Percentiles rank a stretch among this genome's conserved stretches.
phyloP scores from a whole-genome alignment of 1,140 invertebrate species.

The Ips typographus region DNA sequence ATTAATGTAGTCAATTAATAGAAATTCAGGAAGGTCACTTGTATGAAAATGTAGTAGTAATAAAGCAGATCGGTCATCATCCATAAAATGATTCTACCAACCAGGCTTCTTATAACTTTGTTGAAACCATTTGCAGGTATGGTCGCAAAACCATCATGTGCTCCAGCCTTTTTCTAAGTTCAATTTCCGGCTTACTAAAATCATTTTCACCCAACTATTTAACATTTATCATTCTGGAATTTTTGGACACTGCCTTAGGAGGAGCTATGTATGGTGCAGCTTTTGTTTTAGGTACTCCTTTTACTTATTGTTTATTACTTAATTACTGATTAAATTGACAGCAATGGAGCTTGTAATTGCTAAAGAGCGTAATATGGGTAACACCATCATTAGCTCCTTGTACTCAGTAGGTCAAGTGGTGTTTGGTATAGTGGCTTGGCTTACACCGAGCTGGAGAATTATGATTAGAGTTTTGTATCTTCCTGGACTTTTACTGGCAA shows the following conservation, averaged over 20 bases:
- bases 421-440: constrained; percentile 68
- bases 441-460: constrained; percentile 67
- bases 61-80: too few relatives aligned
- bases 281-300: constrained; percentile 59
- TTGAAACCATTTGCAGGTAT: constrained; percentile 51
- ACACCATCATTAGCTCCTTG: constrained; percentile 67
- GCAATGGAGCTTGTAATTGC: constrained; percentile 78
- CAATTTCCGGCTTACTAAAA: constrained; percentile 41
- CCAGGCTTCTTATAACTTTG: background rate
- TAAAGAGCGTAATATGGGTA: constrained; percentile 69
- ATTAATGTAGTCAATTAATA: too few relatives aligned
- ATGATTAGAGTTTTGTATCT: constrained; percentile 67
- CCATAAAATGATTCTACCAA: background rate
- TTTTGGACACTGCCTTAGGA: constrained; percentile 61
- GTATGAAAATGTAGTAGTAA: too few relatives aligned
- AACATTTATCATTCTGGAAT: constrained; percentile 64
- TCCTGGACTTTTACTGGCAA: constrained; percentile 61
- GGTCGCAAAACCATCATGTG: constrained; percentile 64
- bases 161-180: constrained; percentile 57
- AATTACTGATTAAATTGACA: constrained; percentile 47
- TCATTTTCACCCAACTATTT: constrained; percentile 38
- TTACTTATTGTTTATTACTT: background rate
- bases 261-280: constrained; percentile 64
- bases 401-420: constrained; percentile 73
- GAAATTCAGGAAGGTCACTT: too few relatives aligned